Evolutionary conservation across 2,888 invertebrate genomes (phyloP), one percentile per base, ranked within the genome.

Genomic region (Andrena praecox): DNA sequence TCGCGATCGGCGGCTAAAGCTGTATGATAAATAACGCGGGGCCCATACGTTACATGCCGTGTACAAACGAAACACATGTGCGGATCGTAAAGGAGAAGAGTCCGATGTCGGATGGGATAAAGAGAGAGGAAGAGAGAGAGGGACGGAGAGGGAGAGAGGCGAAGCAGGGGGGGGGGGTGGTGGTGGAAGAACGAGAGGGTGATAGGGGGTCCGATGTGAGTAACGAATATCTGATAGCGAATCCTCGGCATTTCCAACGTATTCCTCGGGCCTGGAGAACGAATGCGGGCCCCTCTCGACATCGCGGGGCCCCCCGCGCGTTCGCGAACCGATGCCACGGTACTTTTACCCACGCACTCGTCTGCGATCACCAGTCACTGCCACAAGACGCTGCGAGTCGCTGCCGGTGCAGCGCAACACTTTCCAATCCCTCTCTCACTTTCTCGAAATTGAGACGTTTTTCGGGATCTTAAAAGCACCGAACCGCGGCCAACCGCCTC

Each of bases 191-290:
- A 29, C 42, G 54, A 27, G 48, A 54, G 69, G 63, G 67, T 20
- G 70, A 60, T 29, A 67, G 70, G 74, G 78, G 69, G 63, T 52
- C 48, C 77, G 88, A 85, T 89, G 91, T 87, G 86, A 90, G 88
- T 86, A 90, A 89, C 89, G 88, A 90, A 91, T 89, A 91, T 91
- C 91, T 91, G 90, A 90, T 90, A 91, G 89, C 86, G 78, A 89
- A 89, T 86, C 85, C 86, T 82, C 85, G 87, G 87, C 88, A 86
- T 89, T 90, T 89, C 82, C 88, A 89, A 85, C 85, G 86, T 87
- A 86, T 89, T 85, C 83, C 85, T 81, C 68, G 81, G 69, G 54
- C 63, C 73, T 60, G 87, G 78, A 76, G 82, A 89, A 90, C 89
- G 88, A 91, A 91, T 91, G 89, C 88, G 89, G 89, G 89, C 79